A percentile compares a stretch with the other conserved stretches of the same genome.
Conservation (phyloP, 2,888 invertebrate species). For the Fragum fragum region DNA sequence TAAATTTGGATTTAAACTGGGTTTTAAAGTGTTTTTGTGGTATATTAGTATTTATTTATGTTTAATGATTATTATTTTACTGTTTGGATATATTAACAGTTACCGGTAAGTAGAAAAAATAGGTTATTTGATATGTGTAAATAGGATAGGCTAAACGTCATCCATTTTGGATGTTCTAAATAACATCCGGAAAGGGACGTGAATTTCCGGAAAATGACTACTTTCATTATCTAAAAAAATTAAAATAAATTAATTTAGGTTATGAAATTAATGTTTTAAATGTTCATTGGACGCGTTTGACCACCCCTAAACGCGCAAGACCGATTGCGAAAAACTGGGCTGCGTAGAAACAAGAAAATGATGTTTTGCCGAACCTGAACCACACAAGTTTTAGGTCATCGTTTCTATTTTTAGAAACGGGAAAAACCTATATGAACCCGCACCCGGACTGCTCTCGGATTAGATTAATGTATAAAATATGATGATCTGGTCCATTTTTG, state of each 20-base stretch:
- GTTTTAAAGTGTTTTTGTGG: neutral
- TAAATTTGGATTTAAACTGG: neutral
- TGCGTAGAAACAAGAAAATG: too few relatives aligned
- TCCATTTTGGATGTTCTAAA: neutral
- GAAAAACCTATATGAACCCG: too few relatives aligned
- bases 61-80: too few relatives aligned
- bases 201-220: neutral
- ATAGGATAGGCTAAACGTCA: neutral
- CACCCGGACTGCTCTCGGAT: too few relatives aligned
- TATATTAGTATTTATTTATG: too few relatives aligned
- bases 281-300: neutral
- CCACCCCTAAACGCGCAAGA: neutral
- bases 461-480: too few relatives aligned
- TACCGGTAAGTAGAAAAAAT: neutral
- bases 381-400: too few relatives aligned
- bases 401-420: too few relatives aligned
- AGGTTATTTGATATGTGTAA: neutral
- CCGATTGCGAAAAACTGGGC: neutral
- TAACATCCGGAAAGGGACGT: neutral
- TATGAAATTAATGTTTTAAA: neutral
- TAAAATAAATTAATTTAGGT: neutral
- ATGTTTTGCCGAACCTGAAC: too few relatives aligned
- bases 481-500: too few relatives aligned
- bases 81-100: too few relatives aligned
- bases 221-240: neutral